Evolutionary conservation across 2,888 invertebrate genomes (phyloP), one percentile per base, ranked within the genome.

Genomic region (Corythucha ciliata): DNA sequence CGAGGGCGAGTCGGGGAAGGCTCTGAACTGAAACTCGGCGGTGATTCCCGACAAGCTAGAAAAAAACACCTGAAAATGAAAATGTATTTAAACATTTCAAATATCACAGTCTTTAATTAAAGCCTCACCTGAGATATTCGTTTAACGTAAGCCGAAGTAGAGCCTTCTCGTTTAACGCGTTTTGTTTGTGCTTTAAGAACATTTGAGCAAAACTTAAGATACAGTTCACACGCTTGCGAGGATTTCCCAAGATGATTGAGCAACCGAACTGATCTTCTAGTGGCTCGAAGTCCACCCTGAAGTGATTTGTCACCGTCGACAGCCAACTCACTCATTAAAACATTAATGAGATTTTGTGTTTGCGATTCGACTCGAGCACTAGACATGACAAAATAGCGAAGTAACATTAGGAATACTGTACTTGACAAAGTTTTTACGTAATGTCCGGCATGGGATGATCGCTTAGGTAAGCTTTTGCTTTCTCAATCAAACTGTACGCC

Each of bases 251-350:
- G 74, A 63, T 82, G 78, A 64, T 88, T 87, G 41, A 96, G 76
- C 58, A 94, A 77, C 57, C 81, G 75, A 1, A 94, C 85, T 1
- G 91, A 87, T 56, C 87, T 77, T 46, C 91, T 72, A 0, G 85
- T 82, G 0, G 92, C 87, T 58, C 90, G 77, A 51, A 94, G 69
- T 12, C 79, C 78, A 1, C 93, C 91, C 65, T 93, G 82, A 6
- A 93, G 74, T 46, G 90, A 90, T 69, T 90, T 86, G 64, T 90
- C 91, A 27, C 91, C 89, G 47, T 83, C 83, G 21, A 85, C 84
- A 12, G 91, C 86, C 24, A 96, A 70, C 69, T 96, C 94, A 62
- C 84, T 84, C 61, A 90, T 80, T 36, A 96, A 71, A 46, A 90
- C 87, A 60, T 87, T 85, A n/a, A 87, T 85, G 60, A 96, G 71